Base-by-base conservation (phyloP, 53 echinoderm and acorn worm species). In the Paelopatides confundens region DNA sequence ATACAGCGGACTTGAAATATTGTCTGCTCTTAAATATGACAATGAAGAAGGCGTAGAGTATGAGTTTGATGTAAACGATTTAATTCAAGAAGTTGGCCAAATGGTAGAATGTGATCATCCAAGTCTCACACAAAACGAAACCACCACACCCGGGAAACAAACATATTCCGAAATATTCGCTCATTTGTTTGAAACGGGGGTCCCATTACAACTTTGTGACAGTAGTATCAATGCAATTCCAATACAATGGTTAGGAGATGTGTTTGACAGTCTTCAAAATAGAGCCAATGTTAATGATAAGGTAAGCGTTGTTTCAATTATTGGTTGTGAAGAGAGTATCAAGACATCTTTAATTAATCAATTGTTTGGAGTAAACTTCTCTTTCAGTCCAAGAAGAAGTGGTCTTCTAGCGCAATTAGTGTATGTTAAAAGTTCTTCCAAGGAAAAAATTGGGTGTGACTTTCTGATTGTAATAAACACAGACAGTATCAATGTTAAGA, bases 311-410 rank as follows among this genome's bases (percentile, higher is more conserved):
- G 46, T 38, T 26, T 71, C 71, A 9, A 34, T 71, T 14, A 26
- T 71, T 35, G 71, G 71, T 27, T 38, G 71, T 21, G 21, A 38
- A 18, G 43, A 43, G 2, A 71, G 21, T 18, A 40, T 24, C 1
- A 71, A 71, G 36, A 40, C 71, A 3, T 40, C 71, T 5, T 39
- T 71, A 26, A 38, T 71, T 43, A 71, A 71, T 18, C 26, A 38
- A 11, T 43, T 71, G 39, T 71, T 71, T 71, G 71, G 71, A 40
- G 71, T 71, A 24, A 71, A 71, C 2, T 71, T 71, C 33, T 38
- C 39, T 17, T 40, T 24, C 8, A 24, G 38, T 71, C 23, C 71
- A 23, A 24, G 17, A 43, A 17, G 54, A 53, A 17, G 15, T 53
- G 71, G 71, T 9, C 24, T 71, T 26, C 0, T 71, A 3, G 71